Evolutionary conservation across 2,797 vertebrate species (phyloP).

Genomic region (Paramormyrops hopkinsi): DNA sequence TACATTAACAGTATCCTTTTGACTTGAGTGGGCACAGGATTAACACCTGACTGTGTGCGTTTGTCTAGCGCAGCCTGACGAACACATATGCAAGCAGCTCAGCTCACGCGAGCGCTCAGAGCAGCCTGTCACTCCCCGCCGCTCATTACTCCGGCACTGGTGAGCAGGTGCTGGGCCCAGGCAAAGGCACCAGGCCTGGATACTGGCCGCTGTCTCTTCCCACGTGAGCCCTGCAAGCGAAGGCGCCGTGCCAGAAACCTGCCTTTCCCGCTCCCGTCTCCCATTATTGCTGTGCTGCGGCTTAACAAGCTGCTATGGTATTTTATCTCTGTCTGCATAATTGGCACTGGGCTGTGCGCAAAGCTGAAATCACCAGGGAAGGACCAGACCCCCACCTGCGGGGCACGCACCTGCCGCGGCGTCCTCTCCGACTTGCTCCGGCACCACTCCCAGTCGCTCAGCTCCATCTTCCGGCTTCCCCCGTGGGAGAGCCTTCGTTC

Average conservation of each 20-base stretch:
- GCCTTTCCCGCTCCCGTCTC: not conserved
- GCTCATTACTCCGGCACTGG: not conserved
- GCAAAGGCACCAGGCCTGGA: not conserved
- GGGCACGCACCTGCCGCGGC: constrained; percentile 78
- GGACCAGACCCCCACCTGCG: not conserved
- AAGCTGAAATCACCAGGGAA: not conserved
- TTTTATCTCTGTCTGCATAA: not conserved
- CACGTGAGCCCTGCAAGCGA: not conserved
- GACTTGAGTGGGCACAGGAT: not conserved
- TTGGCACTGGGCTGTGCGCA: not conserved
- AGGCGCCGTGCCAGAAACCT: not conserved
- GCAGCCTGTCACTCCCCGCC: not conserved
- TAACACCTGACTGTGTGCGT: not conserved
- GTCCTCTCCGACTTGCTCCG: constrained; percentile 91
- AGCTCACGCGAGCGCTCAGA: not conserved
- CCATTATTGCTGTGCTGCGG: not conserved
- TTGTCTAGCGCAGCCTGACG: not conserved
- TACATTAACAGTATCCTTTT: not conserved
- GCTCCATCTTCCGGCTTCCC: constrained; percentile 72
- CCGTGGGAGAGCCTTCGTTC: constrained; percentile 80
- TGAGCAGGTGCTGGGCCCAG: not conserved
- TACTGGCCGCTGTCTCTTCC: not conserved
- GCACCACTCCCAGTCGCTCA: constrained; percentile 95
- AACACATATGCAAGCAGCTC: not conserved
- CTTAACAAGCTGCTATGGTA: not conserved